Evolutionary conservation across 2,797 vertebrate species (phyloP), one percentile per base, ranked within the genome.

Genomic region (Poecile montanus): DNA sequence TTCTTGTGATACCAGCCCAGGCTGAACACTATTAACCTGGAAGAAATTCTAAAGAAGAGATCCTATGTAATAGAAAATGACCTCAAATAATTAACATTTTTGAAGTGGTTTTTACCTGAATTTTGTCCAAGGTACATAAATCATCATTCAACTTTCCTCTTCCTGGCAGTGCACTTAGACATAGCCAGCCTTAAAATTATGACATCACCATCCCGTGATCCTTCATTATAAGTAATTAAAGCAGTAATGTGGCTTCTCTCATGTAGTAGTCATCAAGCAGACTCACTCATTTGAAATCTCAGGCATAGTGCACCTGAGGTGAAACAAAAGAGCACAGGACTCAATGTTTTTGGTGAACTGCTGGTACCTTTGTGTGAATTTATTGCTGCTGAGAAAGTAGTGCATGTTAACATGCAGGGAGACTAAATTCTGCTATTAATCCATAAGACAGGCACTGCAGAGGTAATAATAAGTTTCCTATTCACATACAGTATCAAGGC

Each of bases 121-220:
- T 93, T 95, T 92, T 93, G 66, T 96, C 96, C 96, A 97, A 96
- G 88, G 63, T 62, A 63, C 34, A 82, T 95, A 96, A 95, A 94
- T 96, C 87, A 96, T 91, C 87, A 95, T 91, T 95, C 82, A 94
- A 82, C 94, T 94, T 96, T 81, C 88, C 77, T 95, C 54, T 97
- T 97, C 94, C 95, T 97, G 96, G 96, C 91, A 97, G 89, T 93
- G 89, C 96, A 97, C 94, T 97, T 97, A 96, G 91, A 96, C 85
- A 95, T 89, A 89, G 80, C 58, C 78, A 92, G 94, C 58, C 94
- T 96, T 96, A 96, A 97, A 95, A 89, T 95, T 32, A 94, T 88
- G 95, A 95, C 95, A 96, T 96, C 95, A 97, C 74, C 93, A 63
- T 95, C 71, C 91, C 38, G 5, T 79, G 92, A 94, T 96, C 94